phyloP scores from a whole-genome alignment of 2,113 vertebrate species.

The Hyla sarda region DNA sequence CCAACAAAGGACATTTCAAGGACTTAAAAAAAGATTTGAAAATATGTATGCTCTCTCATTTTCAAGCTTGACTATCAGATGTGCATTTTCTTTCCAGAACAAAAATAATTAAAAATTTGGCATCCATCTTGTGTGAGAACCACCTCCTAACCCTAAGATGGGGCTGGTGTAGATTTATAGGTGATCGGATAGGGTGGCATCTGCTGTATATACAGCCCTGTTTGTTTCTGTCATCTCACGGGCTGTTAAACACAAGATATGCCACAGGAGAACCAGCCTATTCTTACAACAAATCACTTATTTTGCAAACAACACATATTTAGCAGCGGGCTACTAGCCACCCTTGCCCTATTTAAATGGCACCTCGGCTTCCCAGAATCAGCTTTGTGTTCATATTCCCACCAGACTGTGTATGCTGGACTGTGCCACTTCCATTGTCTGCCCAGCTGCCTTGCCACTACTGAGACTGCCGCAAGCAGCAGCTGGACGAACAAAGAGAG shows the following conservation, averaged over 20 bases:
- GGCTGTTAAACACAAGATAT: conserved; percentile 53
- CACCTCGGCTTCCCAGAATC: conserved; percentile 44
- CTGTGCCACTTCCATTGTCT: conserved; percentile 57
- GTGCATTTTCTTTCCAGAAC: not conserved
- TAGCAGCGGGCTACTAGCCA: conserved; percentile 55
- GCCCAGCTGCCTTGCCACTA: conserved; percentile 58
- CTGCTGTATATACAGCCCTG: conserved; percentile 32
- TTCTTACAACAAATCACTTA: conserved; percentile 58
- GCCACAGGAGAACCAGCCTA: conserved; percentile 40
- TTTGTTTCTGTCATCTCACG: conserved; percentile 47
- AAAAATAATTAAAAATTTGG: not conserved
- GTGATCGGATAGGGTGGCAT: conserved; percentile 20
- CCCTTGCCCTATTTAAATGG: conserved; percentile 58
- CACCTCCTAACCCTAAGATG: not conserved
- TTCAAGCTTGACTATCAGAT: not conserved
- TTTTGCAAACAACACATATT: conserved; percentile 59
- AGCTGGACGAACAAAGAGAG: conserved; percentile 54
- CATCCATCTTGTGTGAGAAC: not conserved
- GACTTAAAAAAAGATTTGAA: not conserved
- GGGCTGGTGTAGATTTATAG: conserved; percentile 21
- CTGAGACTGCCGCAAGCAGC: conserved; percentile 45
- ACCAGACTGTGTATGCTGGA: conserved; percentile 49
- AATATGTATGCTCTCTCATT: not conserved
- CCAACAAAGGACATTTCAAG: not conserved
- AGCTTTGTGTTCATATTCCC: conserved; percentile 53